Evolutionary conservation across 2,888 invertebrate genomes (phyloP).

Genomic region (Drosophila emarginata): DNA sequence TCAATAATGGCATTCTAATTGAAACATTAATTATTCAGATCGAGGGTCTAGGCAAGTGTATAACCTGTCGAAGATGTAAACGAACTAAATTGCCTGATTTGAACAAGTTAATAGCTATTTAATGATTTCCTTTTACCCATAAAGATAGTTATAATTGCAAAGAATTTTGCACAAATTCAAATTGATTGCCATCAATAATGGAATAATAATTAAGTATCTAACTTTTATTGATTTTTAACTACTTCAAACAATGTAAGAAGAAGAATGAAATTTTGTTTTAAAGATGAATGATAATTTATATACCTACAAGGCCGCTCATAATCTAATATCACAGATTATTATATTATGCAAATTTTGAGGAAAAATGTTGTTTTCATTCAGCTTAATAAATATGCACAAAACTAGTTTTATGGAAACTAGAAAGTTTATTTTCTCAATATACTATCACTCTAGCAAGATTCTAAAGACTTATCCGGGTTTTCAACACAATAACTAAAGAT

Average conservation of each 20-base stretch:
- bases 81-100: slow-evolving; percentile 27
- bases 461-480: no score
- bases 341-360: neutral
- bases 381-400: neutral
- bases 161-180: slow-evolving; percentile 7
- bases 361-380: neutral
- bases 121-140: slow-evolving; percentile 32
- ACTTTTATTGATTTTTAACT: neutral
- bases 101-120: slow-evolving; percentile 41
- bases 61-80: slow-evolving; percentile 21
- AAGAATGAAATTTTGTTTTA: no score
- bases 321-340: neutral
- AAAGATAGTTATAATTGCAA: slow-evolving; percentile 19
- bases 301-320: no score
- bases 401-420: neutral
- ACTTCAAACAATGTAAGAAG: neutral
- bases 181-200: slow-evolving; percentile 1
- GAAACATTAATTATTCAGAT: slow-evolving; percentile 71
- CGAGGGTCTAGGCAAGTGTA: slow-evolving; percentile 29
- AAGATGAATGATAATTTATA: no score
- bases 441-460: no score
- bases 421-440: no score
- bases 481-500: no score
- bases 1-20: slow-evolving; percentile 69
- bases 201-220: neutral